Conservation (phyloP, 1,140 invertebrate genomes). For the Macrobrachium nipponense region DNA sequence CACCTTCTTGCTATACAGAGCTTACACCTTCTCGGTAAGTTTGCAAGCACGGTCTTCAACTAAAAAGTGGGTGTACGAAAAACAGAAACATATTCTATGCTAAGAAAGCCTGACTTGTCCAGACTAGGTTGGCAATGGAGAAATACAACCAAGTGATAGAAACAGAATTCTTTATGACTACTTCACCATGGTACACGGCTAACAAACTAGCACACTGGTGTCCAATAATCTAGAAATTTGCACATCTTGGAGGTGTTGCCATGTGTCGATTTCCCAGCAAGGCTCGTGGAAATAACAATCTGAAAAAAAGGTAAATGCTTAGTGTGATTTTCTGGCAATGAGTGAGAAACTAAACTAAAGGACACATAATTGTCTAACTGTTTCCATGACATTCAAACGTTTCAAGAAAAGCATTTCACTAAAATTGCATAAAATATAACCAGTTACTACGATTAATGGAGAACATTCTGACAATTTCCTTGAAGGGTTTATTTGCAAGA, state of each 20-base stretch:
- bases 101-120: neutral
- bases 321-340: too few species aligned
- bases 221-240: neutral
- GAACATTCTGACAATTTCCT: too few species aligned
- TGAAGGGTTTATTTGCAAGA: too few species aligned
- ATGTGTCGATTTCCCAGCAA: neutral
- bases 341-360: too few species aligned
- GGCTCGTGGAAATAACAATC: neutral
- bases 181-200: neutral
- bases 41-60: slow-evolving; percentile 19
- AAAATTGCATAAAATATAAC: too few species aligned
- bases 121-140: neutral
- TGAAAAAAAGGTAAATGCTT: too few species aligned
- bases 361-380: too few species aligned
- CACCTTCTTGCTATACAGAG: slow-evolving; percentile 33
- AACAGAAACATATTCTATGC: neutral
- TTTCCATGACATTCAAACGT: too few species aligned
- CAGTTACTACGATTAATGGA: too few species aligned
- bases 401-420: too few species aligned
- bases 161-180: neutral
- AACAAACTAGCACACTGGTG: slow-evolving; percentile 13
- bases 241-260: neutral
- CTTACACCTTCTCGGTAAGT: slow-evolving; percentile 36
- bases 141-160: neutral
- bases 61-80: neutral